These are phyloP conservation scores for Loriculus beryllinus DNA, from an alignment of 2,797 vertebrate species.

Conservation along the genomic window DNA sequence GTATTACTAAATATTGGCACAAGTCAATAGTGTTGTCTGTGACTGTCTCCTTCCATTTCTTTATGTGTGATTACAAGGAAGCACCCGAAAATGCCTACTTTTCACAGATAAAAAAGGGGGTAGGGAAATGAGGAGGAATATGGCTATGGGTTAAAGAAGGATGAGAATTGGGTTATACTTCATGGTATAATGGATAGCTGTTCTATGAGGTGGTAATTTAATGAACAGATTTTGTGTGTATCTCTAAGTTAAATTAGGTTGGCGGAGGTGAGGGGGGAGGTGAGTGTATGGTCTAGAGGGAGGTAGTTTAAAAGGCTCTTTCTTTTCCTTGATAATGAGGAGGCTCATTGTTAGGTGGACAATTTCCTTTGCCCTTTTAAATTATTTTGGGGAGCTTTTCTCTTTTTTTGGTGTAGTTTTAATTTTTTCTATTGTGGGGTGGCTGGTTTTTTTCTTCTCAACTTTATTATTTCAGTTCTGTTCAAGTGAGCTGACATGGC, in stretches of 20 bases:
- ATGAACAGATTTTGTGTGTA: neutral
- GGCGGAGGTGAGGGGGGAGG: rapidly evolving
- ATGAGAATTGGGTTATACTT: neutral
- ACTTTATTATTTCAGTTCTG: neutral
- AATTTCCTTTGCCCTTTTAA: neutral
- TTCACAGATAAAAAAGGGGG: neutral
- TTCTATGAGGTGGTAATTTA: neutral
- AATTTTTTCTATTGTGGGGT: neutral
- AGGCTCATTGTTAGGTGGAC: neutral
- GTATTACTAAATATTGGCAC: neutral
- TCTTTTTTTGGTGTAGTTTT: neutral
- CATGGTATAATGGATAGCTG: rapidly evolving
- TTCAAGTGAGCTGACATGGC: neutral
- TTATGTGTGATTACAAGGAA: neutral
- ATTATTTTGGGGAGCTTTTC: too few relatives aligned
- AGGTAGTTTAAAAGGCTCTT: neutral
- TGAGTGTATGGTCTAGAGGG: neutral
- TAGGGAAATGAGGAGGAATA: rapidly evolving
- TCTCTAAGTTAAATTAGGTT: neutral
- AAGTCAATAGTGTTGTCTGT: neutral
- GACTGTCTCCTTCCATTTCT: neutral
- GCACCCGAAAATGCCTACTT: neutral
- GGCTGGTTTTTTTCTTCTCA: neutral
- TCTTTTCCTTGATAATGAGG: neutral
- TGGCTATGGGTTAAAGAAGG: neutral